Evolutionary conservation across 2,888 invertebrate species (phyloP).

Genomic region (Tachina lurida): DNA sequence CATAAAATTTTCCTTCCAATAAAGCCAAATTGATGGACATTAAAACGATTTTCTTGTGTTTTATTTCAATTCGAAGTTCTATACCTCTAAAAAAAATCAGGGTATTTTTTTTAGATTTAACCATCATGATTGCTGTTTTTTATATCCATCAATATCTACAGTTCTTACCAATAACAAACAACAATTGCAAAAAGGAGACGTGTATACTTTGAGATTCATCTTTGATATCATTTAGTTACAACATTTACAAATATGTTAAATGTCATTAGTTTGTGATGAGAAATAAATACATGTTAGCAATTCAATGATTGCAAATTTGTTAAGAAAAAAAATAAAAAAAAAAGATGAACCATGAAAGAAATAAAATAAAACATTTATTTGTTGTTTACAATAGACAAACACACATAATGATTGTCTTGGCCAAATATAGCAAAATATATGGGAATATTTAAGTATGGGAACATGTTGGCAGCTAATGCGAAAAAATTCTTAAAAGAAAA

Average conservation of each 20-base stretch:
- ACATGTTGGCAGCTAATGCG: neutral
- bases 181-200: neutral
- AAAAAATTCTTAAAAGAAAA: neutral
- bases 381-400: constrained; percentile 25
- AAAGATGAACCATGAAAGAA: constrained; percentile 17
- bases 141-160: constrained; percentile 44
- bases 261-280: constrained; percentile 68
- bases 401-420: constrained; percentile 35
- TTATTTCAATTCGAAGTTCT: too few species aligned
- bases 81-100: too few species aligned
- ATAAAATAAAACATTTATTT: constrained; percentile 22
- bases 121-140: constrained; percentile 20
- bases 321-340: neutral
- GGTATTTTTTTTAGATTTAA: too few species aligned
- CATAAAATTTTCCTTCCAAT: too few species aligned
- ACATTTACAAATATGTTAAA: constrained; percentile 69
- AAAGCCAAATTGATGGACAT: too few species aligned
- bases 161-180: constrained; percentile 8
- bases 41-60: too few species aligned
- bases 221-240: constrained; percentile 67
- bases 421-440: constrained; percentile 54
- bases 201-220: constrained; percentile 37
- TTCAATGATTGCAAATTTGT: constrained; percentile 68
- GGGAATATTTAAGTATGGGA: constrained; percentile 48
- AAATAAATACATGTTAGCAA: constrained; percentile 67